A percentile compares a stretch with the other conserved stretches of the same genome.
phyloP scores from a whole-genome alignment of 2,888 invertebrate genomes.

The Eupithecia inturbata region DNA sequence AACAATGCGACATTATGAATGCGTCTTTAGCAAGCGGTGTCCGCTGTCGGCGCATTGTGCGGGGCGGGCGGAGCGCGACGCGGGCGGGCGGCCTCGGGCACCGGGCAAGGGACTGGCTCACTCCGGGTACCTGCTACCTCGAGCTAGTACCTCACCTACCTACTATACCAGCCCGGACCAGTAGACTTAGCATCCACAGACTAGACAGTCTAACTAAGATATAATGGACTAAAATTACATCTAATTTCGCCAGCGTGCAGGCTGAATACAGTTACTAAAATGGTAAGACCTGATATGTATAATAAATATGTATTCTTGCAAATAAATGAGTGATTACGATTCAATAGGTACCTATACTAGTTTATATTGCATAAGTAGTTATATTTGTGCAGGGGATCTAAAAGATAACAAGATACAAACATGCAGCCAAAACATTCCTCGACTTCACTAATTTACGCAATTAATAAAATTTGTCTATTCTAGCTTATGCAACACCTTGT shows the following conservation, averaged over 20 bases:
- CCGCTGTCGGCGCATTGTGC: constrained; percentile 8
- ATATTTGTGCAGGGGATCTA: neutral
- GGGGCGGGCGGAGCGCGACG: constrained; percentile 4
- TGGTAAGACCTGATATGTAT: no score
- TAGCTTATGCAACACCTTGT: no score
- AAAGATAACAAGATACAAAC: neutral
- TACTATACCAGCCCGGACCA: neutral
- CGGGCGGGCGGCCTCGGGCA: constrained; percentile 7
- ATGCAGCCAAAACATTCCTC: no score
- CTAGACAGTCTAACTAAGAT: neutral
- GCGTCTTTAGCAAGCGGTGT: neutral
- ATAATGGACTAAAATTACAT: neutral
- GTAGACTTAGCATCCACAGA: neutral
- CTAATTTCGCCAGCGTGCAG: no score
- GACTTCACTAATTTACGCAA: no score
- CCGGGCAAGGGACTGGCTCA: neutral
- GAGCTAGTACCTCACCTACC: neutral
- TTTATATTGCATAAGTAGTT: no score
- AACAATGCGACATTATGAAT: neutral
- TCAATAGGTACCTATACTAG: no score
- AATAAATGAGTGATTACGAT: no score
- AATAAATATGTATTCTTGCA: no score
- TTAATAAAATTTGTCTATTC: no score
- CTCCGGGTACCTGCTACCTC: neutral
- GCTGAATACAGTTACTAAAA: no score